Base-by-base conservation (phyloP, 2,113 vertebrate genomes). In the Numida meleagris region DNA sequence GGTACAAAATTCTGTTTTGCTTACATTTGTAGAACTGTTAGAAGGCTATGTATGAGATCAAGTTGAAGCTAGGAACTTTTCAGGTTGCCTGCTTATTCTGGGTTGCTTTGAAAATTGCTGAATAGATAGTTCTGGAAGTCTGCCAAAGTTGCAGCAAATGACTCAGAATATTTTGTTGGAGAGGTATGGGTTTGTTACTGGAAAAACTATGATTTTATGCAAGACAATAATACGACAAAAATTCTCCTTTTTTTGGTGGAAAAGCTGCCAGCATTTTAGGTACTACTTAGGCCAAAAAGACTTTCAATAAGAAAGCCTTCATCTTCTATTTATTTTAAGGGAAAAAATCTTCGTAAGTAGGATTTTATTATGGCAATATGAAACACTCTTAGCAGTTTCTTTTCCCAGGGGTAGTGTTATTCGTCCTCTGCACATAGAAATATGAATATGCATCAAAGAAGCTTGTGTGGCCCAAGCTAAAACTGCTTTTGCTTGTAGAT, bases 311-410 rank as follows among this genome's bases (percentile, higher is more conserved):
- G 58, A 83, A 90, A 31, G 34, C 8, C 23, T 75, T 25, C 66
- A 24, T 71, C 34, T 72, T 38, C 62, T 70, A 14, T 75, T 92
- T 96, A 23, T 89, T 92, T 95, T 89, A 86, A 89, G 58, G 86
- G 77, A 91, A 94, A 38, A 36, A 31, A 25, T 55, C 81, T 82
- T 87, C 70, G 16, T 73, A 79, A 40, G 61, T 48, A 48, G 4
- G 12, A 48, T 72, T 95, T 81, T 90, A 71, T 86, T 81, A 57
- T 59, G 79, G 65, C 88, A 94, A 34, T 63, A 58, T 4, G 4
- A 85, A 86, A 73, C 53, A 17, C 11, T 91, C 31, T 23, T 29
- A 70, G 40, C 24, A 53, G 19, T 76, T 82, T 58, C 11, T 70
- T 8, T 10, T 88, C 16, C 36, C 75, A 36, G 34, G 31, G 46